Conservation (phyloP, 2,113 vertebrate genomes). For the Euleptes europaea region DNA sequence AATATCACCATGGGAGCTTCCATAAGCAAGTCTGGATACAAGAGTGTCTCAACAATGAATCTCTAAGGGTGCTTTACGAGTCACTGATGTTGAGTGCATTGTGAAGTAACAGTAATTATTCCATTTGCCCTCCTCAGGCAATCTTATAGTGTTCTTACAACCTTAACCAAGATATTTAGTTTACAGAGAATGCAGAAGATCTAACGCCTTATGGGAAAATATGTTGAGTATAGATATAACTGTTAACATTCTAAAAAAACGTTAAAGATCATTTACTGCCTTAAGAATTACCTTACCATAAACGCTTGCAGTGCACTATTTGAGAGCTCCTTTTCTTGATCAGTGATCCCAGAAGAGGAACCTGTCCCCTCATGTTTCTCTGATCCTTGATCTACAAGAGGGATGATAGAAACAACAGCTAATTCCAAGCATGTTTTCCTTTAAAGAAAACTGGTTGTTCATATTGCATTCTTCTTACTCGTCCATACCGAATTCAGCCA, state of each 20-base stretch:
- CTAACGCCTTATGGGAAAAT: too few species aligned
- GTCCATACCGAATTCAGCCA: not conserved
- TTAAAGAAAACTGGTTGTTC: not conserved
- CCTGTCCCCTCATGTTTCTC: constrained; percentile 86
- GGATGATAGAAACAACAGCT: constrained; percentile 6
- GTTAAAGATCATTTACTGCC: not conserved
- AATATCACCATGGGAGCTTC: too few species aligned
- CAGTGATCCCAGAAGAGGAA: constrained; percentile 83
- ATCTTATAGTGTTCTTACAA: not conserved
- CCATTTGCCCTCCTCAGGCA: too few species aligned
- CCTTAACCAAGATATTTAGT: not conserved
- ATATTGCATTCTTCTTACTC: not conserved
- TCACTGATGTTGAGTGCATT: too few species aligned
- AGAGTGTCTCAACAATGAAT: too few species aligned
- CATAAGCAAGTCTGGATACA: too few species aligned
- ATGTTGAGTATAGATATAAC: not conserved
- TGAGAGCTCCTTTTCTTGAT: constrained; percentile 92
- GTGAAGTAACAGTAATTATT: too few species aligned
- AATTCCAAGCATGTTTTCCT: constrained; percentile 1
- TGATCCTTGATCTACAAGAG: constrained; percentile 80
- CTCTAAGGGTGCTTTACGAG: too few species aligned
- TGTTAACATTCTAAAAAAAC: not conserved
- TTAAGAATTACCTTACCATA: constrained; percentile 73
- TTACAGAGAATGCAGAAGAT: not conserved
- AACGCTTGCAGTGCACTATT: constrained; percentile 87